These are phyloP conservation scores for Tenualosa thibaudeaui DNA, from an alignment of 2,797 vertebrate species.

Conservation along the genomic window DNA sequence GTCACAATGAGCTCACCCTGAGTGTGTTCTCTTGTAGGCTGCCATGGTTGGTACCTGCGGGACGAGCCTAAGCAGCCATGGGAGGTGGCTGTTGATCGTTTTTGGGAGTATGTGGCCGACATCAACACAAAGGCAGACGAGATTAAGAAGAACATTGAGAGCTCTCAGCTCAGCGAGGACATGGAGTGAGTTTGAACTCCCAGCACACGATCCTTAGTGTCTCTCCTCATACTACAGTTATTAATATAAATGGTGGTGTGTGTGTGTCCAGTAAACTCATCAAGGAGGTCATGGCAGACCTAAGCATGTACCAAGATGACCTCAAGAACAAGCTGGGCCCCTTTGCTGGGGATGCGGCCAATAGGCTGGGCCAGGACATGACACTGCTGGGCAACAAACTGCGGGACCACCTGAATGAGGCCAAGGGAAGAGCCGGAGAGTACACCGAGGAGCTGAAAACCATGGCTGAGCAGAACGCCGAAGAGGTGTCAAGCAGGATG, in stretches of 20 bases:
- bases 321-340: constrained; percentile 71
- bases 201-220: too few relatives aligned
- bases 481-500: constrained; percentile 64
- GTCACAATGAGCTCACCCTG: not conserved
- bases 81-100: constrained; percentile 65
- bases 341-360: constrained; percentile 53
- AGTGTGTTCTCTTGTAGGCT: constrained; percentile 58
- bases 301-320: constrained; percentile 68
- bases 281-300: constrained; percentile 74
- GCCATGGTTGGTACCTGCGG: constrained; percentile 55
- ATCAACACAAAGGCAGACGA: constrained; percentile 62
- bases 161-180: constrained; percentile 70
- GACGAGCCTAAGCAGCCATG: constrained; percentile 55
- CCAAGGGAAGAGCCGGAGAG: constrained; percentile 61
- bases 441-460: constrained; percentile 72
- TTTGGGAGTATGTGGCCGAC: constrained; percentile 68
- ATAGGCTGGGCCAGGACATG: constrained; percentile 67
- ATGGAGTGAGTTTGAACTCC: constrained; percentile 76
- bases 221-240: too few relatives aligned
- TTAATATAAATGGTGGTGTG: not conserved
- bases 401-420: constrained; percentile 64
- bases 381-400: constrained; percentile 62
- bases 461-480: constrained; percentile 75
- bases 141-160: constrained; percentile 61
- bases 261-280: constrained; percentile 68